Evolutionary conservation across 2,888 invertebrate genomes (phyloP), one percentile per base, ranked within the genome.

Genomic region (Incurvaria masculella): DNA sequence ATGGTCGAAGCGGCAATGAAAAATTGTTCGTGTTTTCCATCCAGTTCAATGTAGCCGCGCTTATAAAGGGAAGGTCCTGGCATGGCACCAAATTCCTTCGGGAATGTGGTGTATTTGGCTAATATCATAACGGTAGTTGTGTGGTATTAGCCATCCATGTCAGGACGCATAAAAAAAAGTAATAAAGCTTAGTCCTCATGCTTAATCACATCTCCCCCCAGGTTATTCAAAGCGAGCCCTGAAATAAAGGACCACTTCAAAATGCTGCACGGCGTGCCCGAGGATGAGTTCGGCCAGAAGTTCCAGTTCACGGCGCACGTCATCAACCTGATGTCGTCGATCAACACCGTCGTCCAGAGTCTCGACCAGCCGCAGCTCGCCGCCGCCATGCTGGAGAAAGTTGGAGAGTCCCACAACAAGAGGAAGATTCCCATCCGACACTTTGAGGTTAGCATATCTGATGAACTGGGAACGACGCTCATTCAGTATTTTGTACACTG

Each of bases 251-350:
- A 57, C 2, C 68, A 62, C 52, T 75, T 76, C 61, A 64, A 59
- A 51, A 56, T 58, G 49, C 55, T 76, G 16, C 57, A 49, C 2
- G 54, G 61, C 26, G 26, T 64, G 2, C 49, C 60, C 0, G 65
- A 67, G 43, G 62, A 63, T 0, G 57, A 67, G 33, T 60, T 66
- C 38, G 49, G 46, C 0, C 45, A 48, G 2, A 68, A 60, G 38
- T 50, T 56, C 4, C 61, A 61, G 42, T 74, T 73, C 51, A 63
- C 61, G 46, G 71, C 72, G 0, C 74, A 75, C 51, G 62, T 66
- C 1, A 59, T 68, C 5, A 68, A 62, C 48, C 56, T 73, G 1
- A 72, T 75, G 69, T 55, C 64, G 0, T 51, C 68, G 0, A 40
- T 73, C 0, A 60, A 68, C 53, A 55, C 58, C 3, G 61, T 65